These are phyloP conservation scores for Grantiella picta DNA, from an alignment of 2,113 vertebrate species.

Conservation along the genomic window DNA sequence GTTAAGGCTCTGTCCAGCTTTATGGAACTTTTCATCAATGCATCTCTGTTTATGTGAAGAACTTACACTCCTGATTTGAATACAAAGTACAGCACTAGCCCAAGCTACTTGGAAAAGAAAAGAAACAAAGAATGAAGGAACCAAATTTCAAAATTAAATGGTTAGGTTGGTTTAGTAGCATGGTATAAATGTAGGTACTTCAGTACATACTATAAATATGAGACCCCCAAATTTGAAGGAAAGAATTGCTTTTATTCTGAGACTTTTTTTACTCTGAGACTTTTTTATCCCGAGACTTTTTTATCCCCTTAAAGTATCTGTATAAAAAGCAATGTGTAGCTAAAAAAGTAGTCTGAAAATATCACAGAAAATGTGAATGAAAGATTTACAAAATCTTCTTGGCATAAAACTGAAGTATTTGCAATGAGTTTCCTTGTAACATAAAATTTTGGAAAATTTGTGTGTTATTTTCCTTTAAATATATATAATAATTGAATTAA, in stretches of 20 bases:
- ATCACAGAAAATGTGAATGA: neutral
- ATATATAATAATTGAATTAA: neutral
- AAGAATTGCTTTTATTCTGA: neutral
- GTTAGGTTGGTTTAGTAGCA: neutral
- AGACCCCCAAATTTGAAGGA: neutral
- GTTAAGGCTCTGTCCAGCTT: neutral
- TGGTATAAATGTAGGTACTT: neutral
- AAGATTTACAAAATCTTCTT: neutral
- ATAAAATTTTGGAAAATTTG: neutral
- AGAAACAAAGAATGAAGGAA: neutral
- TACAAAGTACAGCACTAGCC: neutral
- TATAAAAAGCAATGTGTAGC: neutral
- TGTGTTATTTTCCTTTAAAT: neutral
- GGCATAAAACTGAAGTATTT: neutral
- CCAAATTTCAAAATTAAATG: neutral
- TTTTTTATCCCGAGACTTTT: neutral
- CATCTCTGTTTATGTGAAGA: neutral
- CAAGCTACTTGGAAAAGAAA: neutral
- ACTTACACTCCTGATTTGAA: neutral
- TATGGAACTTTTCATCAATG: conserved; percentile 6
- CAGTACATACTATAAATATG: too few relatives aligned
- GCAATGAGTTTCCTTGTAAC: neutral
- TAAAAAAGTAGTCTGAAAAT: neutral
- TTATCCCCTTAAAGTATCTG: neutral
- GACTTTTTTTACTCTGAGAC: neutral